Evolutionary conservation across 2,797 vertebrate species (phyloP), one percentile per base, ranked within the genome.

Genomic region (Pipistrellus pipistrellus): DNA sequence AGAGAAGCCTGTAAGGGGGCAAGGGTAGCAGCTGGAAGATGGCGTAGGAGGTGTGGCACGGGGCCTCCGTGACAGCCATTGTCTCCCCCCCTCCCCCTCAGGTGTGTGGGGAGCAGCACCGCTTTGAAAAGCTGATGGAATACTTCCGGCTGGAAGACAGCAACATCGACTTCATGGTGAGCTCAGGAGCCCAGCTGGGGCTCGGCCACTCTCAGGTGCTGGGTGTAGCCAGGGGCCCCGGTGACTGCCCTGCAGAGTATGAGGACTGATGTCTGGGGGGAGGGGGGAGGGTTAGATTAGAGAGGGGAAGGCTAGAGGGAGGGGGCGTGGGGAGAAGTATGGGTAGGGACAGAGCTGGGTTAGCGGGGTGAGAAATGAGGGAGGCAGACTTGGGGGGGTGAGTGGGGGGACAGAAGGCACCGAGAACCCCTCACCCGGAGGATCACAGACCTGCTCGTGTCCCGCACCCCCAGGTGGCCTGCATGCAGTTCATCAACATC

Each of bases 401-500:
- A 51, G 11, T 1, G 27, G 30, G 44, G 46, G 53, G 30, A 41
- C 48, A 14, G 83, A 57, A 68, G 75, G 66, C 71, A 57, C 0
- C 4, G 44, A 76, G 64, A 6, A 32, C 2, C 1, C 1, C 6
- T 27, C 8, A 15, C 35, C 66, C 9, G 0, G 27, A 78, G 0
- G 3, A 0, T 72, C 83, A 38, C 23, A 1, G 0, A 0, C 51
- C 8, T 38, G 18, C 41, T 51, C 18, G 1, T 55, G 35, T 2
- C 17, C 48, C 1, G 8, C 78, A 17, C 92, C 95, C 1, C 27
- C 97, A 99, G 99, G 99, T 99, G 97, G 99, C 99, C 55, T 99
- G 99, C 44, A 99, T 99, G 99, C 99, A 99, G 97, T 99, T 99
- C 97, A 99, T 99, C 98, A 99, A 99, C 98, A 99, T 99, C 0